phyloP scores from a whole-genome alignment of 2,888 invertebrate species.

The Athripsodes cinereus region DNA sequence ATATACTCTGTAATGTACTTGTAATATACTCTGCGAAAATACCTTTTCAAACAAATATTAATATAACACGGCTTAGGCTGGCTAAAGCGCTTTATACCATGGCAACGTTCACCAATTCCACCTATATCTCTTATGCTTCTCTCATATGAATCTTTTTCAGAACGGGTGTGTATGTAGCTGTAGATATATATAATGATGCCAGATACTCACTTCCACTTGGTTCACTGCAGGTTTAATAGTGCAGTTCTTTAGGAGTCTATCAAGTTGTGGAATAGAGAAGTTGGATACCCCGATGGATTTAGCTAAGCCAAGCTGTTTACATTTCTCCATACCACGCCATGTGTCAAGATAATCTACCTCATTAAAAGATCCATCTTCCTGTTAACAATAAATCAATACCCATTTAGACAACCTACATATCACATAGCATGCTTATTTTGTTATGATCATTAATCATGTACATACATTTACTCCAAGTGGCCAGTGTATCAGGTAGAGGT shows the following conservation, averaged over 20 bases:
- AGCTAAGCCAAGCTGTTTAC: conserved; percentile 55
- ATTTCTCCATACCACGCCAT: conserved; percentile 69
- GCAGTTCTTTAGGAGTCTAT: conserved; percentile 54
- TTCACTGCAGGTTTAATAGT: conserved; percentile 54
- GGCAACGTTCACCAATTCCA: too few species aligned
- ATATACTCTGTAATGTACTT: not conserved
- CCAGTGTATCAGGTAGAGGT: conserved; percentile 79
- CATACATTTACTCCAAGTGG: conserved; percentile 60
- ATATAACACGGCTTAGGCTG: too few species aligned
- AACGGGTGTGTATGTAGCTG: not conserved
- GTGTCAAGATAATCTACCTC: conserved; percentile 69
- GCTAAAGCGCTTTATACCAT: too few species aligned
- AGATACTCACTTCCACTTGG: conserved; percentile 43
- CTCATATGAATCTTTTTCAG: not conserved
- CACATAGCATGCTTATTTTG: too few species aligned
- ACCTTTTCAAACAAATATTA: not conserved
- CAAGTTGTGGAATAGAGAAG: conserved; percentile 68
- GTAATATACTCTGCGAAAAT: too few species aligned
- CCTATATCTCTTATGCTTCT: not conserved
- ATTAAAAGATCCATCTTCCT: conserved; percentile 45
- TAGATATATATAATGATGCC: not conserved
- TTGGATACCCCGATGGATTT: conserved; percentile 76
- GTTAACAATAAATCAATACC: too few species aligned
- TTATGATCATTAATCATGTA: too few species aligned
- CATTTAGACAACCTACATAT: too few species aligned